Conservation (phyloP, 2,113 vertebrate species). For the Dipodomys merriami region DNA sequence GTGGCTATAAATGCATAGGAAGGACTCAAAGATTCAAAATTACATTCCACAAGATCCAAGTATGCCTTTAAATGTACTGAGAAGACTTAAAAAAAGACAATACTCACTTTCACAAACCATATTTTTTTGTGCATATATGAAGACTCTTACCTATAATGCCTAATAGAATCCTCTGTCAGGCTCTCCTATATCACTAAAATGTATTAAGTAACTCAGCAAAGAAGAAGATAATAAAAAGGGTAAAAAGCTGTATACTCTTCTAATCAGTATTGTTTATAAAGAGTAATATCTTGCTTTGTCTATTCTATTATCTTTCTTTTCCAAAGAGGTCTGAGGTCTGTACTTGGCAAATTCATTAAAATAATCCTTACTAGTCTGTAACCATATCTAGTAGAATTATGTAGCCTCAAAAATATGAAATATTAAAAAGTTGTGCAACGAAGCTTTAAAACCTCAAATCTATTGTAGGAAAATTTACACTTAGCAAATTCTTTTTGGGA, state of each 20-base stretch:
- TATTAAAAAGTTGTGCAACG: conserved; percentile 55
- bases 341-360: conserved; percentile 52
- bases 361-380: conserved; percentile 25
- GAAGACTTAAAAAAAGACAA: background rate
- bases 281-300: background rate
- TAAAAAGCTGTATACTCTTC: conserved; percentile 8
- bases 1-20: conserved; percentile 30
- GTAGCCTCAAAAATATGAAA: conserved; percentile 33
- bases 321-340: background rate
- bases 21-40: conserved; percentile 7
- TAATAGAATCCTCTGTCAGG: background rate
- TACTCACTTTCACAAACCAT: conserved; percentile 15
- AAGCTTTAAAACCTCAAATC: background rate
- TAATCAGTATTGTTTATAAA: conserved; percentile 30
- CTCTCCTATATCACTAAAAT: background rate
- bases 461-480: conserved; percentile 45
- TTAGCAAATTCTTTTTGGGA: conserved; percentile 43
- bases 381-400: conserved; percentile 38
- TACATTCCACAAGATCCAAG: conserved; percentile 5
- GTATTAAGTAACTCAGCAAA: background rate
- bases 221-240: background rate
- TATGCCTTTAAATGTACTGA: conserved; percentile 37
- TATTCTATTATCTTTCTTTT: background rate
- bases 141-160: conserved; percentile 24
- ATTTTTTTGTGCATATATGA: background rate